Base-by-base conservation (phyloP, 2,113 vertebrate genomes). In the Hippocampus zosterae region DNA sequence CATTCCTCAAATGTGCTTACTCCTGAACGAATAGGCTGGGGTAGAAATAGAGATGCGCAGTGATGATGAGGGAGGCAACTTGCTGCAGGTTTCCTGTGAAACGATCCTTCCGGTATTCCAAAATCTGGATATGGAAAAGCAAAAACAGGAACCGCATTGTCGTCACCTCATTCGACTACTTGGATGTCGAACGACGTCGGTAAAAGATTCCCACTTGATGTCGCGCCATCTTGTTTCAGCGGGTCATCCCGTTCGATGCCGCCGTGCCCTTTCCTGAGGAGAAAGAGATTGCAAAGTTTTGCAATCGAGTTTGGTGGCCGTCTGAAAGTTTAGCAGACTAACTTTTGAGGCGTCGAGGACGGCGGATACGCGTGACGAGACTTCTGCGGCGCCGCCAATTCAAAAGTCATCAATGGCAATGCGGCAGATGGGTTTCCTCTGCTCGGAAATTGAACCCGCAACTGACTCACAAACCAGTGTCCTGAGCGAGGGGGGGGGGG, bases 271-370 rank as follows among this genome's bases (percentile, higher is more conserved):
- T 80, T 56, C 74, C 92, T 92, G 37, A 62, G 42, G 48, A 16
- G 5, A 65, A 29, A 16, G 16, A 67, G 6, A 65, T 59, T 59
- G 56, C 3, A 23, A 25, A 37, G 33, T 37, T 37, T 37, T 37
- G 5, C 33, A 37, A 37, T 37, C 5, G 0, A 6, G 5, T 37
- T 37, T 37, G 33, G 33, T 7, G 33, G 33, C 33, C 33, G 33
- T 37, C 33, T 25, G 23, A 60, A 60, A 2, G 7, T 52, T 56
- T 15, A n/a, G 46, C 42, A 42, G 25, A 68, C 91, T 81, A 70
- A 94, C 94, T 77, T 90, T 18, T 92, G 73, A 0, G 92, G 92
- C 0, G 94, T 95, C 33, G 92, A 95, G 19, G 88, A 92, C 0
- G 41, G 25, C 44, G 79, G 81, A 68, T 67, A 74, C 0, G 37